Evolutionary conservation across 2,113 vertebrate genomes (phyloP), one percentile per base, ranked within the genome.

Genomic region (Corythornis madagascariensis): DNA sequence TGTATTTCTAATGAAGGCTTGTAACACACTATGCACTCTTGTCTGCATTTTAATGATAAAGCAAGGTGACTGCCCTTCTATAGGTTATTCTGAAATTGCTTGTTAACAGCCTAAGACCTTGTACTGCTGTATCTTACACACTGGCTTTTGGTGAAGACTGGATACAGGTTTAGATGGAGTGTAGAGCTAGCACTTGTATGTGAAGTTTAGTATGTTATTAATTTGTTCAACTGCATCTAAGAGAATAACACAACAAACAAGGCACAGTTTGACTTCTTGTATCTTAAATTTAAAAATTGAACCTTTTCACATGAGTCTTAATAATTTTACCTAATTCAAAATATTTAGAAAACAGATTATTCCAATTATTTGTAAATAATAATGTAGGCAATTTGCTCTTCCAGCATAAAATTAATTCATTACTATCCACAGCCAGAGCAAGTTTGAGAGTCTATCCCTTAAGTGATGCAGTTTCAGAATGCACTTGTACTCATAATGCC

Each of bases 391-490:
- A 63, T 85, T 94, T 69, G 28, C 43, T 89, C 64, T 66, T 86
- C 43, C 78, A 79, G 43, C 71, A 48, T n/a, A 42, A 76, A 87
- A 90, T 92, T n/a, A 86, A 90, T 91, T 80, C 28, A 82, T 79
- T 70, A 48, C 7, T 80, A 42, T 47, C 63, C 77, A 33, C 24
- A 42, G 29, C 52, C 50, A 79, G 71, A 50, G 52, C 10, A 85
- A 48, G 12, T 75, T 17, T 86, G 76, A 80, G 71, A 56, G 20
- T 53, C n/a, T 83, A 3, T 65, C 33, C 43, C 43, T 69, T 42
- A 55, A 52, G 10, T 42, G 57, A 76, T 52, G 53, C 26, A 19
- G 14, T 53, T 67, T 61, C 63, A 92, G 57, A 48, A 35, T 86
- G 20, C 29, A 24, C 42, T 64, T 74, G 25, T 64, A 19, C 47